phyloP scores from a whole-genome alignment of 2,797 vertebrate genomes.

The Bufotes viridis region DNA sequence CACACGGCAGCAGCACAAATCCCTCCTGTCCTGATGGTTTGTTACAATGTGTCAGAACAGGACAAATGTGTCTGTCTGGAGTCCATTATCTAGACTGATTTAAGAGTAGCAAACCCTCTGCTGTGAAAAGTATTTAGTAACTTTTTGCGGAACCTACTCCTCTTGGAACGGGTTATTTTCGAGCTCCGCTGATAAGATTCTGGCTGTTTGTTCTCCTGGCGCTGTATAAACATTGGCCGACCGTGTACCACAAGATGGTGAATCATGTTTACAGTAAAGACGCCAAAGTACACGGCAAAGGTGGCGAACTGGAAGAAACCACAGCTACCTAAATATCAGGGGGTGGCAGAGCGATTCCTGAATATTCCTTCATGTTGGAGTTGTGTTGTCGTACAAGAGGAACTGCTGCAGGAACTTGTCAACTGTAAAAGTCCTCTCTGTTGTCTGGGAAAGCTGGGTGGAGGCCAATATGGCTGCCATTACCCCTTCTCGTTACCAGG shows the following conservation, averaged over 20 bases:
- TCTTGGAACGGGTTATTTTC: background rate
- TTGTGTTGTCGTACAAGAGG: too few relatives aligned
- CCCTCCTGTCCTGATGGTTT: background rate
- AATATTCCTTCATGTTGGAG: too few relatives aligned
- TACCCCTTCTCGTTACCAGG: too few relatives aligned
- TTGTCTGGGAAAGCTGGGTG: too few relatives aligned
- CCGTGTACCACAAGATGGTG: background rate
- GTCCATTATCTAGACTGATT: background rate
- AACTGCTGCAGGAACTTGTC: too few relatives aligned
- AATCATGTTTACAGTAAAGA: slow-evolving; percentile 29
- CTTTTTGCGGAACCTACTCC: background rate
- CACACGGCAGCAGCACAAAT: too few relatives aligned
- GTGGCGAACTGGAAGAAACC: too few relatives aligned
- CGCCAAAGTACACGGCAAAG: background rate
- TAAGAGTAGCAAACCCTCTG: background rate
- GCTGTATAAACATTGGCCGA: slow-evolving; percentile 7
- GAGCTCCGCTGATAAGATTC: background rate
- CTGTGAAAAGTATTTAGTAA: background rate
- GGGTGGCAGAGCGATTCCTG: too few relatives aligned
- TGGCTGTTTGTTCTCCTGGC: background rate
- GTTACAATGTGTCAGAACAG: background rate
- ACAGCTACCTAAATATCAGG: too few relatives aligned
- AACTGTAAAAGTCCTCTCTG: too few relatives aligned
- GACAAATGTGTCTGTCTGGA: background rate
- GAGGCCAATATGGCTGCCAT: too few relatives aligned